Conservation (phyloP, 2,113 vertebrate genomes). For the Glaucomys volans region DNA sequence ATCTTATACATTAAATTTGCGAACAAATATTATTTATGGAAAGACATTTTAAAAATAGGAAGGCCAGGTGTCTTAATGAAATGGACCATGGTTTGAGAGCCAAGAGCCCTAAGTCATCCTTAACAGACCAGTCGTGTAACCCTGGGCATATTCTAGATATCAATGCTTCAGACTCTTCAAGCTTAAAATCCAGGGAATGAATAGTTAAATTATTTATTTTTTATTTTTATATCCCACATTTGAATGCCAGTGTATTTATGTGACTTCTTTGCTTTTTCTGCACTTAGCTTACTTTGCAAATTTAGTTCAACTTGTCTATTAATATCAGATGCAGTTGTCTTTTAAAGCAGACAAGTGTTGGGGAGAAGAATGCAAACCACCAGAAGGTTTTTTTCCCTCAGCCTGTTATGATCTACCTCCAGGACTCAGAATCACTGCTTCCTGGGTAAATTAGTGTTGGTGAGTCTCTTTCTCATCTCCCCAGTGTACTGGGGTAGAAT, state of each 20-base stretch:
- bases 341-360: slow-evolving; percentile 6
- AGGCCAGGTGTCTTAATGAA: background rate
- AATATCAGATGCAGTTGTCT: slow-evolving; percentile 14
- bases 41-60: background rate
- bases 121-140: background rate
- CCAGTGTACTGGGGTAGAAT: background rate
- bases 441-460: background rate
- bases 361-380: background rate
- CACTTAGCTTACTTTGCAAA: slow-evolving; percentile 16
- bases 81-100: background rate
- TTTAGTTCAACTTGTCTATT: slow-evolving; percentile 24
- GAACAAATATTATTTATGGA: background rate
- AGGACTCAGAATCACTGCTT: background rate
- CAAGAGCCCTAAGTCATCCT: background rate
- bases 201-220: background rate
- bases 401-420: background rate
- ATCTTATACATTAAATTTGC: background rate
- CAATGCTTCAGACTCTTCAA: background rate
- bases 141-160: background rate
- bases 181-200: background rate
- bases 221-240: background rate
- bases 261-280: background rate
- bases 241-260: background rate
- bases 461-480: background rate
- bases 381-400: background rate